phyloP scores from a whole-genome alignment of 92 coral and sea anemone species.

The Porites divaricata region DNA sequence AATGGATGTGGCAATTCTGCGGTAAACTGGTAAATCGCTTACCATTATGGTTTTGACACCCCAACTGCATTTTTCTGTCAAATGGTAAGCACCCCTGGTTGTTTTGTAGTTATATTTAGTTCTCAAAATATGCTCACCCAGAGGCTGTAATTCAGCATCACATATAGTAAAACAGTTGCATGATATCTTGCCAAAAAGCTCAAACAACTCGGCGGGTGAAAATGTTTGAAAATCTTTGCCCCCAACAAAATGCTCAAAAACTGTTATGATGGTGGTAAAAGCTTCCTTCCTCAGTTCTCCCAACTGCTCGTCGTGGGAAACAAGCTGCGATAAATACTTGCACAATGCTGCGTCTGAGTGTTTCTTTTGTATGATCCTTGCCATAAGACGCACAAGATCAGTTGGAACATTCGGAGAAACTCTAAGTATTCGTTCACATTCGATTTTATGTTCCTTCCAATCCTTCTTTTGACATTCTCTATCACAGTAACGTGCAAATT shows the following conservation, averaged over 20 bases:
- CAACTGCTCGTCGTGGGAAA: conserved; percentile 74
- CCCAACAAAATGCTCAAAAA: conserved; percentile 65
- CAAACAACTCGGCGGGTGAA: conserved; percentile 62
- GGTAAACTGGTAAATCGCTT: no score
- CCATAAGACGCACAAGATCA: conserved; percentile 80
- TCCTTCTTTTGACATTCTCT: conserved; percentile 82
- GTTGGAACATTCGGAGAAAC: conserved; percentile 81
- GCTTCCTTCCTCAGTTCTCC: conserved; percentile 63
- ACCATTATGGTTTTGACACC: no score
- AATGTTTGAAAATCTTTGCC: conserved; percentile 39
- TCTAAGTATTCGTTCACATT: conserved; percentile 70
- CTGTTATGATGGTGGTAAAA: conserved; percentile 67
- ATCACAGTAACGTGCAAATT: conserved; percentile 86
- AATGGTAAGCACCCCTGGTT: no score
- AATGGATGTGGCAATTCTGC: no score
- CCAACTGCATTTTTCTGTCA: no score
- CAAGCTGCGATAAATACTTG: conserved; percentile 57
- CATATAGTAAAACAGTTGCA: conserved; percentile 94
- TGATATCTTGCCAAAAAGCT: conserved; percentile 87
- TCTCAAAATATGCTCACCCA: conserved; percentile 55
- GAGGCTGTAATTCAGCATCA: conserved; percentile 88
- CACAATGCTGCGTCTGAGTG: conserved; percentile 1
- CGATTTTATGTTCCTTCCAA: conserved; percentile 89
- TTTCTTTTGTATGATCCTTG: conserved; percentile 59
- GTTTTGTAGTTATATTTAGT: background rate